Conservation (phyloP, 2,113 vertebrate species). For the Enhydra lutris region DNA sequence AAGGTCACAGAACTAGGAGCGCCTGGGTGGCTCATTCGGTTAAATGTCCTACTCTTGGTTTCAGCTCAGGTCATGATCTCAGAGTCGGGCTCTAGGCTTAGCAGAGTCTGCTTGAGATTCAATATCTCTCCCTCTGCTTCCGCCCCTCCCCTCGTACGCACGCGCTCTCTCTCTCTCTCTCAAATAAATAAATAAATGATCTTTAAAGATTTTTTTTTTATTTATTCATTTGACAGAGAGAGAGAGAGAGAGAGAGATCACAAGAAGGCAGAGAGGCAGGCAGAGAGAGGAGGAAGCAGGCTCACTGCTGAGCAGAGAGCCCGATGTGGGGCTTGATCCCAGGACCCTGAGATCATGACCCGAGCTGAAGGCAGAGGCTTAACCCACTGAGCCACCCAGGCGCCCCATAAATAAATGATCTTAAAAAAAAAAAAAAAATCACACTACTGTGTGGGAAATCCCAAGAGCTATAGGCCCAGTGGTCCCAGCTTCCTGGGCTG, state of each 20-base stretch:
- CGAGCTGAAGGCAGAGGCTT: too few relatives aligned
- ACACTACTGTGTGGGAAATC: background rate
- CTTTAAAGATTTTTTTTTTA: too few relatives aligned
- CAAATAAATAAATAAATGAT: background rate
- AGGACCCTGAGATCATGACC: too few relatives aligned
- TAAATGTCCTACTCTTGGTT: background rate
- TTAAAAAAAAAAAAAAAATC: background rate
- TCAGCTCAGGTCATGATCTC: background rate
- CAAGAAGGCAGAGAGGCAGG: too few relatives aligned
- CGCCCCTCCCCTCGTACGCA: background rate
- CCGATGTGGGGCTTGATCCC: too few relatives aligned
- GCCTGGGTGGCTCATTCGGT: background rate
- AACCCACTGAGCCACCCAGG: too few relatives aligned
- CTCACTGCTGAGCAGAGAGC: too few relatives aligned
- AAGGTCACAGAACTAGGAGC: background rate
- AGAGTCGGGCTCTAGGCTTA: background rate
- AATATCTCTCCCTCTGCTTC: background rate
- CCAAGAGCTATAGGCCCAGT: background rate
- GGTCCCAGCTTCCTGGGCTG: background rate
- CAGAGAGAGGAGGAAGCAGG: too few relatives aligned
- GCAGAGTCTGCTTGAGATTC: background rate
- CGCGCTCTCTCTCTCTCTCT: background rate
- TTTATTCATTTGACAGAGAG: too few relatives aligned
- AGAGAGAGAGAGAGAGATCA: too few relatives aligned
- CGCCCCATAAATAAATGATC: background rate